Base-by-base conservation (phyloP, 2,113 vertebrate species). In the Pteropus alecto region DNA sequence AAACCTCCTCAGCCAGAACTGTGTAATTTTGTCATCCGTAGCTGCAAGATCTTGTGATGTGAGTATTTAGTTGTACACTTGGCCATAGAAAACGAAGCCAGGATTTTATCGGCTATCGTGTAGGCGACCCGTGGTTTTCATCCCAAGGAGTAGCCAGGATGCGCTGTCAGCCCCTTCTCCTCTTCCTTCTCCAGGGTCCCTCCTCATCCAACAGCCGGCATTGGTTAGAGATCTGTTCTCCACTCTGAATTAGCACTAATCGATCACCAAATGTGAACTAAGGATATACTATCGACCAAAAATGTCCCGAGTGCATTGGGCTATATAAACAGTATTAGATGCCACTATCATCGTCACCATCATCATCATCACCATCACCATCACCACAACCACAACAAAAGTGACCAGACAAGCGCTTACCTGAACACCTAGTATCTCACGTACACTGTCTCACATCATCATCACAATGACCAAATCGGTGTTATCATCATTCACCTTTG, bases 341-440 rank as follows among this genome's bases (percentile, higher is more conserved):
- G 18, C 19, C 13, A 0, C 16, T 22, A 3, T 18, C 46, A 26
- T 33, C 56, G 11, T n/a, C 28, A 51, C 2, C 18, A 68, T 7
- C 63, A 18, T 3, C 1, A 8, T 3, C 48, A 14, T 51, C 48
- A 51, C 13, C 60, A 61, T 22, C 56, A 22, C 16, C 56, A 6
- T 22, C 56, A 58, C 4, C 16, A 63, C 7, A 6, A 71, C 1
- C 5, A 54, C 60, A 30, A 16, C 51, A 46, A 73, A 24, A 43
- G 2, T 0, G 35, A 15, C 54, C 33, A 13, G 2, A 0, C 7
- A n/a, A 21, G 15, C 38, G 3, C 54, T 9, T 10, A 4, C 10
- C 63, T 28, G n/a, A 54, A 26, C 19, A 0, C 56, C 18, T 11
- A 54, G 41, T 1, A 4, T n/a, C 38, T 30, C 48, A 35, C 30